These are phyloP conservation scores for Eptesicus fuscus DNA, from an alignment of 2,113 vertebrate genomes.

Conservation along the genomic window DNA sequence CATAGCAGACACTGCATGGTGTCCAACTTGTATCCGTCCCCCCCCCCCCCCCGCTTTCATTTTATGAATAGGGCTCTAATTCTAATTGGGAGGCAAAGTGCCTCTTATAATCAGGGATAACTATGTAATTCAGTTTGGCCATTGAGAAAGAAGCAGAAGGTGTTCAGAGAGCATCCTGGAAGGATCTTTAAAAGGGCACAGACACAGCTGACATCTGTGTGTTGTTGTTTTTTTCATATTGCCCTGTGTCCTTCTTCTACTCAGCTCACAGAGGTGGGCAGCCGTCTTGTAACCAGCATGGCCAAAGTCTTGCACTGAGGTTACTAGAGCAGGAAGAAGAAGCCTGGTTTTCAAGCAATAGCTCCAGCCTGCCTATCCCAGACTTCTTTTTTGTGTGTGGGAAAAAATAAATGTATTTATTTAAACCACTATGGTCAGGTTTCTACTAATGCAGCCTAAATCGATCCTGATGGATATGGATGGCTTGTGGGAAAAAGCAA, in stretches of 20 bases:
- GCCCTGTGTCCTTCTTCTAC: not conserved
- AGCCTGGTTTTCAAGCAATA: not conserved
- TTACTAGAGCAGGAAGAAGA: not conserved
- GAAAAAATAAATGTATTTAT: not conserved
- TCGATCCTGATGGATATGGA: not conserved
- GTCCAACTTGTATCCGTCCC: not conserved
- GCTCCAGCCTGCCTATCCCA: not conserved
- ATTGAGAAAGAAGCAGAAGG: not conserved
- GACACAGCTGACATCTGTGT: not conserved
- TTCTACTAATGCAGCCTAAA: not conserved
- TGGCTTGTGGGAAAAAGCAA: not conserved
- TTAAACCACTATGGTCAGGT: not conserved
- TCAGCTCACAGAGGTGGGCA: not conserved
- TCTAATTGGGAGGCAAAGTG: not conserved
- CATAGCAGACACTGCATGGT: not conserved
- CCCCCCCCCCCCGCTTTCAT: not conserved
- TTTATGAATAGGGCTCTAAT: not conserved
- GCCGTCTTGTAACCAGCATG: not conserved
- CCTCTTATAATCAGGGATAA: not conserved
- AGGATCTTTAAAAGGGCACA: not conserved
- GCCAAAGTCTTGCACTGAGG: not conserved
- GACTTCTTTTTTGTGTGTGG: not conserved
- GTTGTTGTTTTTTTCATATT: not conserved
- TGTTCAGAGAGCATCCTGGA: not conserved
- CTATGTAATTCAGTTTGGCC: not conserved